These are phyloP conservation scores for Choloepus hoffmanni DNA, from an alignment of 2,113 vertebrate genomes.

Conservation along the genomic window DNA sequence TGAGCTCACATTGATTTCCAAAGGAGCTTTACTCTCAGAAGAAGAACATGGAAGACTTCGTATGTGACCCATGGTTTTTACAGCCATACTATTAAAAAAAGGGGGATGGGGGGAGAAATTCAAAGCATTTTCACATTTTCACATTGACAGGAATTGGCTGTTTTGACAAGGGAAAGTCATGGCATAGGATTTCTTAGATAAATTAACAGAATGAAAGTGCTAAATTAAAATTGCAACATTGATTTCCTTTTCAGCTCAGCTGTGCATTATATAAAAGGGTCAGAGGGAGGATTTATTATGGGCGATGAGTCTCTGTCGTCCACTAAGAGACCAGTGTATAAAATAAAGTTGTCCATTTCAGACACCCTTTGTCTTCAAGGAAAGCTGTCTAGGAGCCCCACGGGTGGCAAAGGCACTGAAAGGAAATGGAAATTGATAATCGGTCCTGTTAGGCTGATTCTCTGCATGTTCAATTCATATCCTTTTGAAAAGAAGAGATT, in stretches of 20 bases:
- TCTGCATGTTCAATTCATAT: slow-evolving; percentile 80
- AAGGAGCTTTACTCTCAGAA: slow-evolving; percentile 44
- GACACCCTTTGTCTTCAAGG: slow-evolving; percentile 83
- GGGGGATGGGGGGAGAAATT: slow-evolving; percentile 48
- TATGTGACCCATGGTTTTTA: slow-evolving; percentile 65
- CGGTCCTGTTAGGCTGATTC: slow-evolving; percentile 80
- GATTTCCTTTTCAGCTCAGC: slow-evolving; percentile 85
- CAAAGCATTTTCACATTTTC: slow-evolving; percentile 64
- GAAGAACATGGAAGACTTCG: slow-evolving; percentile 47
- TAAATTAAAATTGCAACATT: slow-evolving; percentile 83
- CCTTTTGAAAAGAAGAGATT: slow-evolving; percentile 83
- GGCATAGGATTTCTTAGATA: slow-evolving; percentile 77
- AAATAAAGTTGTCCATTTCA: slow-evolving; percentile 83
- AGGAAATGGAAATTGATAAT: slow-evolving; percentile 84
- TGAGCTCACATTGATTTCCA: slow-evolving; percentile 62
- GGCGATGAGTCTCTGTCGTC: slow-evolving; percentile 81
- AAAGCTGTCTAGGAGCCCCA: slow-evolving; percentile 78
- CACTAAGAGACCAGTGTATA: slow-evolving; percentile 71
- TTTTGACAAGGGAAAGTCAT: slow-evolving; percentile 78
- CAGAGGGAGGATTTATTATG: slow-evolving; percentile 83
- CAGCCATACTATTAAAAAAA: background rate
- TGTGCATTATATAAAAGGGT: slow-evolving; percentile 83
- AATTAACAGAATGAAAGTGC: slow-evolving; percentile 82
- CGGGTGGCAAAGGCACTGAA: slow-evolving; percentile 78
- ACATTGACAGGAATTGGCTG: slow-evolving; percentile 80